Percentiles rank a stretch among this genome's conserved stretches.
Conservation (phyloP, 2,888 invertebrate species). For the Synanthedon myopaeformis region DNA sequence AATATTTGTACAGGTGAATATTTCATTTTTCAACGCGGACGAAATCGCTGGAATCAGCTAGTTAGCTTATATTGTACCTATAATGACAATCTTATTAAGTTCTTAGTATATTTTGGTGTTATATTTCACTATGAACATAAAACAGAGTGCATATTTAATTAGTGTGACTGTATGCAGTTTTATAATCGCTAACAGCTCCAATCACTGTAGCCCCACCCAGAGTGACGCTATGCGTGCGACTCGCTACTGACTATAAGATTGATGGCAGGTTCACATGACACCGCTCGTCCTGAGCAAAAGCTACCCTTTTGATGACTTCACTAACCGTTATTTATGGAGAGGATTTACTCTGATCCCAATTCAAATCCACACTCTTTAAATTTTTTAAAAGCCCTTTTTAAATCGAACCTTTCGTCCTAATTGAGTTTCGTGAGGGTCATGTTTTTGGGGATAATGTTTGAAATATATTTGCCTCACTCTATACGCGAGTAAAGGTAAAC, state of each 20-base stretch:
- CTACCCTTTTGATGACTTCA: slow-evolving; percentile 67
- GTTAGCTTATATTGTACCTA: too few relatives aligned
- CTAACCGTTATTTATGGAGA: slow-evolving; percentile 62
- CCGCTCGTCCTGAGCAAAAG: slow-evolving; percentile 49
- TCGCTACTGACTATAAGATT: slow-evolving; percentile 41
- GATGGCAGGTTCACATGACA: slow-evolving; percentile 66
- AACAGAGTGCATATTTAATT: not conserved
- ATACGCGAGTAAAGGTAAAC: too few relatives aligned
- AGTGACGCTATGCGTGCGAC: slow-evolving; percentile 40
- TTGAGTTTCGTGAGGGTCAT: not conserved
- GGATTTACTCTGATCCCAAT: slow-evolving; percentile 46
- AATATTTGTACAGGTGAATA: too few relatives aligned
- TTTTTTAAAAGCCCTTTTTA: slow-evolving; percentile 37
- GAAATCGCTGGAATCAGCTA: too few relatives aligned
- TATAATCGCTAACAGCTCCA: not conserved
- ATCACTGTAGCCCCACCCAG: not conserved
- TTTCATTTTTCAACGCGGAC: too few relatives aligned
- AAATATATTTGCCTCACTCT: too few relatives aligned
- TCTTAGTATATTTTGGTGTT: too few relatives aligned
- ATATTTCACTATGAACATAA: too few relatives aligned
- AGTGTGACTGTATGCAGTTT: not conserved
- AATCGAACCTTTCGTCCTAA: slow-evolving; percentile 11
- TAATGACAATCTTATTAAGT: too few relatives aligned
- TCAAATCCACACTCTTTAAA: slow-evolving; percentile 34
- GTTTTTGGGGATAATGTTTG: too few relatives aligned